Base-by-base conservation (phyloP, 2,888 invertebrate species). In the Platycnemis pennipes region DNA sequence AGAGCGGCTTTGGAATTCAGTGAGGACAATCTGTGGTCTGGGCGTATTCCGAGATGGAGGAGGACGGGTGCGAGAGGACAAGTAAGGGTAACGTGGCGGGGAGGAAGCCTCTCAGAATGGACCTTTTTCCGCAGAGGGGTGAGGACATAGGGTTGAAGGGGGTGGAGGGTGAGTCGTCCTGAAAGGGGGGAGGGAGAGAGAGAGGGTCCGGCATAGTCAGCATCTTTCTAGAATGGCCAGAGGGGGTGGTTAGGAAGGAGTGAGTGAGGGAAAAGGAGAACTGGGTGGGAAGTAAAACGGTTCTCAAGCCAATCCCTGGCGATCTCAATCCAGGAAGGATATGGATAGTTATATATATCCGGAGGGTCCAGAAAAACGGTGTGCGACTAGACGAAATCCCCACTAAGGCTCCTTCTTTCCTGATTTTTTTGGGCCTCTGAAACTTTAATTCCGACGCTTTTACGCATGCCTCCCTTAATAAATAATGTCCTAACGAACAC, bases 321-420 rank as follows among this genome's bases (percentile, higher is more conserved):
- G 77, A 77, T 77, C 77, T 8, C 77, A 77, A 77, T 77, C 77
- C 77, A 77, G 77, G 69, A 69, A 69, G 69, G 77, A 77, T 37
- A 77, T 37, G 77, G 77, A 77, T 77, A 37, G 77, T 77, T 77
- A 77, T 77, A 69, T 69, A 77, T 77, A 77, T 77, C 77, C 77
- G 77, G 5, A 16, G 37, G n/a, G 37, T 31, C 13, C 77, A 16
- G 77, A 77, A 37, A 69, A 77, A 37, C 77, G 37, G 31, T 37
- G 77, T 37, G 77, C 11, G 77, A 37, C 77, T 77, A 77, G 11
- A 77, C 7, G 77, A 31, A 31, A 22, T 77, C 13, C 77, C 77
- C 37, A 16, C 77, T 31, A 37, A 77, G 77, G 31, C 77, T 37
- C 31, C 11, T 77, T 37, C 11, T 37, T 77, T 37, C 11, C 11